Conservation (phyloP, 1,140 invertebrate genomes). For the Zophobas atratus region DNA sequence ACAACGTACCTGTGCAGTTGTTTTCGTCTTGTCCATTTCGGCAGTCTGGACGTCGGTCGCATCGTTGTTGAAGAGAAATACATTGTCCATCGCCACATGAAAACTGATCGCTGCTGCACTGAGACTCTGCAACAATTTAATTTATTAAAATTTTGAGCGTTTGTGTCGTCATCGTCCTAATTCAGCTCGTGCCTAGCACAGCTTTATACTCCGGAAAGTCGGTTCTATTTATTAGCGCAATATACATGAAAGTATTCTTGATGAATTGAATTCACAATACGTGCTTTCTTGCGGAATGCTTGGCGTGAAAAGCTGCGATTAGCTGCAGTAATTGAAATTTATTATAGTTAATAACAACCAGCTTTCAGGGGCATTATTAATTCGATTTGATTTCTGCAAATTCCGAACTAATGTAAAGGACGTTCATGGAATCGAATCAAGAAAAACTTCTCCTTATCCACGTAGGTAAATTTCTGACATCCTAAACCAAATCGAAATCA, state of each 20-base stretch:
- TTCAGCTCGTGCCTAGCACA: conserved; percentile 42
- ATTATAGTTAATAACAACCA: conserved; percentile 35
- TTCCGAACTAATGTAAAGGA: background rate
- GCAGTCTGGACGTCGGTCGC: conserved; percentile 70
- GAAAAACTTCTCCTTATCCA: background rate
- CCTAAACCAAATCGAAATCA: conserved; percentile 37
- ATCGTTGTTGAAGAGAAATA: conserved; percentile 69
- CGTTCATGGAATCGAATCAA: background rate
- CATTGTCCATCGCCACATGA: conserved; percentile 70
- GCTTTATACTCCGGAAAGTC: conserved; percentile 36
- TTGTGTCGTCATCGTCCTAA: conserved; percentile 20
- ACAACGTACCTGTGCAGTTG: conserved; percentile 68
- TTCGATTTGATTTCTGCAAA: conserved; percentile 30
- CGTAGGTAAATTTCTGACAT: conserved; percentile 30
- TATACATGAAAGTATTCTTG: conserved; percentile 49
- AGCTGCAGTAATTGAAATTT: conserved; percentile 42
- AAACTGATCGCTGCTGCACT: conserved; percentile 69
- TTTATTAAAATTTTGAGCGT: conserved; percentile 21
- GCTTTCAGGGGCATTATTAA: conserved; percentile 22
- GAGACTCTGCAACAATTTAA: conserved; percentile 48
- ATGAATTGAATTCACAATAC: conserved; percentile 48
- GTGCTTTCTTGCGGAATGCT: conserved; percentile 40
- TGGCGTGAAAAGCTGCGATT: conserved; percentile 44
- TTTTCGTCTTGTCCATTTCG: conserved; percentile 72
- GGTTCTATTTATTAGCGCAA: conserved; percentile 43